Conservation (phyloP, 2,888 invertebrate genomes). For the Belgica antarctica region DNA sequence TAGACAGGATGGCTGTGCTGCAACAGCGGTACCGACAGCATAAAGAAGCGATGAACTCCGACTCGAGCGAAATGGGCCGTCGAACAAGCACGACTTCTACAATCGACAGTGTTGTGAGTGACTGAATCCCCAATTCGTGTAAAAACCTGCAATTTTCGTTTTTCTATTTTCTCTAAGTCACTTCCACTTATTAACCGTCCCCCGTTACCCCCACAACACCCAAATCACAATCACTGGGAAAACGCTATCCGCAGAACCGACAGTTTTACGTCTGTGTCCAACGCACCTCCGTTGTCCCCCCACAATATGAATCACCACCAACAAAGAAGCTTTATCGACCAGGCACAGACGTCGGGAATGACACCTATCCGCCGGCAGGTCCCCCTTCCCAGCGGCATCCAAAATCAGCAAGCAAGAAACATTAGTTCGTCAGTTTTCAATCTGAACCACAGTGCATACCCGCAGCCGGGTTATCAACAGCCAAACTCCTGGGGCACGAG, state of each 20-base stretch:
- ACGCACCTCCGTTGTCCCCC: background rate
- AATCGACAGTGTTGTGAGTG: constrained; percentile 44
- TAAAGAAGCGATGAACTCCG: constrained; percentile 57
- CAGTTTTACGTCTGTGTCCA: constrained; percentile 16
- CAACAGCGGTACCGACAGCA: constrained; percentile 62
- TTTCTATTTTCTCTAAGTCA: constrained; percentile 4
- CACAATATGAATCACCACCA: background rate
- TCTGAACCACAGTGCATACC: constrained; percentile 52
- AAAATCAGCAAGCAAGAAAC: constrained; percentile 46
- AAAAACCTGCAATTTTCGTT: constrained; percentile 3
- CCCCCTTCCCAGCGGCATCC: constrained; percentile 1
- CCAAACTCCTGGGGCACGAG: constrained; percentile 53
- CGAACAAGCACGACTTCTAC: constrained; percentile 47
- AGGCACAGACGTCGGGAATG: background rate
- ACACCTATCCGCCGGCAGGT: background rate
- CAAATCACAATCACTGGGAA: constrained; percentile 31
- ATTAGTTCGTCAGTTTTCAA: constrained; percentile 61
- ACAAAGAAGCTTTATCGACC: constrained; percentile 28
- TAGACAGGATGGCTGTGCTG: constrained; percentile 55
- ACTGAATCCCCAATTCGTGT: background rate
- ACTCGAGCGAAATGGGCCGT: constrained; percentile 43
- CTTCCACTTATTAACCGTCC: constrained; percentile 28
- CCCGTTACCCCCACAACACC: constrained; percentile 24
- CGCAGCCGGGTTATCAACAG: constrained; percentile 47
- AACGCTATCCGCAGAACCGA: constrained; percentile 16